These are phyloP conservation scores for Rhinolophus ferrumequinum DNA, from an alignment of 2,113 vertebrate genomes.

Conservation along the genomic window DNA sequence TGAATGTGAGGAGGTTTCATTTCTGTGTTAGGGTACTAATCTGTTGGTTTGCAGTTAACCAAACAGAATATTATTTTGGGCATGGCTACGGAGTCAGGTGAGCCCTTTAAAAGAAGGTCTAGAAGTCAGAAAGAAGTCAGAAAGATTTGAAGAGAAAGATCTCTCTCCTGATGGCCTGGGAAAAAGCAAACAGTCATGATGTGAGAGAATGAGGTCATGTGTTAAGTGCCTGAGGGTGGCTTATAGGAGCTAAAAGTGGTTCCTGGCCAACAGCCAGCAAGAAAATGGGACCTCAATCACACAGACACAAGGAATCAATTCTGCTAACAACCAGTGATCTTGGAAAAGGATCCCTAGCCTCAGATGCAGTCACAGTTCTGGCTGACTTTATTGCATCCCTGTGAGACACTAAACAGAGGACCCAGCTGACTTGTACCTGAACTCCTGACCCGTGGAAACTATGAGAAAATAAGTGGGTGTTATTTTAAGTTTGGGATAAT, in stretches of 20 bases:
- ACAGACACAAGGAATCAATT: background rate
- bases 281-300: background rate
- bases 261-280: background rate
- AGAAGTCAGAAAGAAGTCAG: background rate
- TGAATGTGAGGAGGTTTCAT: background rate
- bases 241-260: background rate
- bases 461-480: background rate
- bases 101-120: background rate
- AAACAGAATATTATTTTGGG: background rate
- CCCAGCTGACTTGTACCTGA: background rate
- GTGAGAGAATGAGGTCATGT: background rate
- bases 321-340: background rate
- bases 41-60: background rate
- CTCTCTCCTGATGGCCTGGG: background rate
- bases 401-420: background rate
- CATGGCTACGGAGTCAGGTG: background rate
- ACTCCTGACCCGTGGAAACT: background rate
- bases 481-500: background rate
- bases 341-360: background rate
- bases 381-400: background rate
- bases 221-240: background rate
- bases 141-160: background rate
- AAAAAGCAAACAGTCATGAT: background rate
- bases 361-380: background rate
- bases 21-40: background rate